Evolutionary conservation across 2,113 vertebrate genomes (phyloP).

Genomic region (Steatornis caripensis): DNA sequence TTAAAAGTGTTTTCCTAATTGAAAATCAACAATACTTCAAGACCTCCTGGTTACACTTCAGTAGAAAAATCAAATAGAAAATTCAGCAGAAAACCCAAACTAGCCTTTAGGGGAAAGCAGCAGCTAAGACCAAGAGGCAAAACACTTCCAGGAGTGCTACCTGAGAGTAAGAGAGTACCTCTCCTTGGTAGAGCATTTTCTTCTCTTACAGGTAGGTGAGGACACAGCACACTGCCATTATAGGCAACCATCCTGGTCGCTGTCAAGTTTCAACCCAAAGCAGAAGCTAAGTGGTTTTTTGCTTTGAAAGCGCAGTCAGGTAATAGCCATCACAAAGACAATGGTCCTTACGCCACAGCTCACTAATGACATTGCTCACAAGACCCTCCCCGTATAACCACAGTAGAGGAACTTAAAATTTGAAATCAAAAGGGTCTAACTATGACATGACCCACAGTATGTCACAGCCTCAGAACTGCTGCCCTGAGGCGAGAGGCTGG

Average conservation of each 20-base stretch:
- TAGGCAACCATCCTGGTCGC: background rate
- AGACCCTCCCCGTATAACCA: background rate
- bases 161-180: background rate
- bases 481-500: background rate
- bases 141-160: background rate
- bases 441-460: background rate
- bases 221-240: background rate
- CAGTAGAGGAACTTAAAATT: background rate
- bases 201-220: background rate
- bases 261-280: background rate
- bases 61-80: background rate
- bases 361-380: background rate
- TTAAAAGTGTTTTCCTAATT: background rate
- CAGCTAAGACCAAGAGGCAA: background rate
- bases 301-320: background rate
- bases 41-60: background rate
- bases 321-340: background rate
- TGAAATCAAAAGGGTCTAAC: background rate
- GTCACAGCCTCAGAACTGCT: background rate
- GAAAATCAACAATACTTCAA: background rate
- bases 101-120: background rate
- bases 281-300: background rate
- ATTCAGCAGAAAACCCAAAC: background rate
- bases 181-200: background rate
- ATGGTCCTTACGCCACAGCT: background rate